These are phyloP conservation scores for Drosophila ustulata DNA, from an alignment of 2,888 invertebrate genomes.

Conservation along the genomic window DNA sequence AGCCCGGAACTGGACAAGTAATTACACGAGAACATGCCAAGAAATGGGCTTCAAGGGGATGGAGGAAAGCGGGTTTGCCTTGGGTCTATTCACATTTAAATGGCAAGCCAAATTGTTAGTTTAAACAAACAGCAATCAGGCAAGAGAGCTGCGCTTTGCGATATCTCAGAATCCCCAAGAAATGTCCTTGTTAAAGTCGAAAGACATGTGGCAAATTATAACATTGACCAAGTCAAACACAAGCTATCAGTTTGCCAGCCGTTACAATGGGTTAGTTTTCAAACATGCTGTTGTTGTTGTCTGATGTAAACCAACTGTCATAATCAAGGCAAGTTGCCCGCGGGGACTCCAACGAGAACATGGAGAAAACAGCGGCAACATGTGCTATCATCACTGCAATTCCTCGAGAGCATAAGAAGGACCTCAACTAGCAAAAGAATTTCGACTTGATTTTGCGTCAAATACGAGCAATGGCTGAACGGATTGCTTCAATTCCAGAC, in stretches of 20 bases:
- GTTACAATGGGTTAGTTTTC: constrained; percentile 51
- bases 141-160: constrained; percentile 33
- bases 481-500: constrained; percentile 16
- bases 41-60: constrained; percentile 10
- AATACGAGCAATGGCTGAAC: not conserved
- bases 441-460: constrained; percentile 30
- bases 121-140: constrained; percentile 55
- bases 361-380: constrained; percentile 54
- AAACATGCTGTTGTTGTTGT: constrained; percentile 35
- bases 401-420: constrained; percentile 3
- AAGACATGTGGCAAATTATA: constrained; percentile 64
- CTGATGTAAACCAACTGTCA: constrained; percentile 72
- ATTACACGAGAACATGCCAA: constrained; percentile 75
- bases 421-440: constrained; percentile 24
- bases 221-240: constrained; percentile 65
- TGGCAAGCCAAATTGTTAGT: constrained; percentile 56
- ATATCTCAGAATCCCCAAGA: constrained; percentile 51
- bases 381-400: constrained; percentile 49
- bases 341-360: constrained; percentile 47
- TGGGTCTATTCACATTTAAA: constrained; percentile 57
- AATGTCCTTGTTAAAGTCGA: constrained; percentile 58
- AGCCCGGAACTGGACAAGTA: constrained; percentile 55
- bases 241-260: constrained; percentile 24
- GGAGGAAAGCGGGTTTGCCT: not conserved
- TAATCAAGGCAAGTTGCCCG: constrained; percentile 75